Conservation (phyloP, 1,140 invertebrate genomes). For the Steinernema khuongi region DNA sequence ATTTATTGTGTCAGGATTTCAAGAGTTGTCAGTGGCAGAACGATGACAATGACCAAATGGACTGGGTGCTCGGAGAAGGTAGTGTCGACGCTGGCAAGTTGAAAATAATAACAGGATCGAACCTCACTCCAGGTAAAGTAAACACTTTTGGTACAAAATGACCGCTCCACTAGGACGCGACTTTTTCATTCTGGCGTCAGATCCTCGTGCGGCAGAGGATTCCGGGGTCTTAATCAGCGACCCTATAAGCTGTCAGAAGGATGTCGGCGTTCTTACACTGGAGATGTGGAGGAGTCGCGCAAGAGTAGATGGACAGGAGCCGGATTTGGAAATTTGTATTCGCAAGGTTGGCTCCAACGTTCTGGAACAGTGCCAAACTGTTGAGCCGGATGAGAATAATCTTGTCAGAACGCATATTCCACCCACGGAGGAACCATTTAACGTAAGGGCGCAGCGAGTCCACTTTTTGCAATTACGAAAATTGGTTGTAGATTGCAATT, state of each 20-base stretch:
- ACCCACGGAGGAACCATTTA: slow-evolving; percentile 36
- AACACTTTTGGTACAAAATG: not conserved
- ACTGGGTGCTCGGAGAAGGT: slow-evolving; percentile 35
- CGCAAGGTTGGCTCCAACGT: slow-evolving; percentile 23
- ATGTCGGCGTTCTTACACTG: slow-evolving; percentile 32
- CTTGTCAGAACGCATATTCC: slow-evolving; percentile 37
- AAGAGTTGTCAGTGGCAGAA: slow-evolving; percentile 28
- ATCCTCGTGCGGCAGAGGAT: slow-evolving; percentile 29
- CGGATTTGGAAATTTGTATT: slow-evolving; percentile 36
- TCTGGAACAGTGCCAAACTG: slow-evolving; percentile 32
- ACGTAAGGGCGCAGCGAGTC: slow-evolving; percentile 12
- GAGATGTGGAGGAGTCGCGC: slow-evolving; percentile 36
- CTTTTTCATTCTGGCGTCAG: slow-evolving; percentile 38
- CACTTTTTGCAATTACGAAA: not conserved
- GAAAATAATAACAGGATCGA: slow-evolving; percentile 31
- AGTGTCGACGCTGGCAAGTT: slow-evolving; percentile 26
- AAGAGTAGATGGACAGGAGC: slow-evolving; percentile 22
- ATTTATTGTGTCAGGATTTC: not conserved
- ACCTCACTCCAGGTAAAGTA: slow-evolving; percentile 20
- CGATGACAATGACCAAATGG: slow-evolving; percentile 32
- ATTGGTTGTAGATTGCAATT: slow-evolving; percentile 37
- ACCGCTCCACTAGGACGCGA: slow-evolving; percentile 20
- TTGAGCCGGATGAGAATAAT: slow-evolving; percentile 30
- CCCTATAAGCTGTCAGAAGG: slow-evolving; percentile 38
- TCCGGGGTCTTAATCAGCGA: slow-evolving; percentile 32